A percentile compares a stretch with the other conserved stretches of the same genome.
phyloP scores from a whole-genome alignment of 2,888 invertebrate genomes.

The Macrosoma leucophasiata region DNA sequence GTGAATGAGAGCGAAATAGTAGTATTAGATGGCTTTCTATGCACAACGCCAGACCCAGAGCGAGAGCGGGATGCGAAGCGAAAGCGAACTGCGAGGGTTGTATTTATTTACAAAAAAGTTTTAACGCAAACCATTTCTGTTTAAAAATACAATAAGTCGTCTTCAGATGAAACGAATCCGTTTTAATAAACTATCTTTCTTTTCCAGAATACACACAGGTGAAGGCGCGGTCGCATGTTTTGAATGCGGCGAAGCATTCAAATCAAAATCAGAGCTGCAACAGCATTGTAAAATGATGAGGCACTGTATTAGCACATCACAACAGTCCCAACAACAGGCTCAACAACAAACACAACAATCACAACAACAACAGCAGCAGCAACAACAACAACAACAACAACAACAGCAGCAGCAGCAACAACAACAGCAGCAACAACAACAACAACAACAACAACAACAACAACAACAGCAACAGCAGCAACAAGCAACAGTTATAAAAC shows the following conservation, averaged over 20 bases:
- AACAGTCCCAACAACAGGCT: slow-evolving; percentile 59
- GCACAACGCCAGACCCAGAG: no score
- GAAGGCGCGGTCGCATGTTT: slow-evolving; percentile 84
- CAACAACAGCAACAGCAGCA: slow-evolving; percentile 45
- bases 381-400: slow-evolving; percentile 32
- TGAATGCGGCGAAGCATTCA: slow-evolving; percentile 86
- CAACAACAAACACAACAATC: slow-evolving; percentile 44
- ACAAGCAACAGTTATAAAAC: slow-evolving; percentile 67
- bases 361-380: slow-evolving; percentile 37
- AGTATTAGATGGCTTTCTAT: no score
- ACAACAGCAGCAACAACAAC: slow-evolving; percentile 49
- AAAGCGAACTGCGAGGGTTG: no score
- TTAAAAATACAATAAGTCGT: no score
- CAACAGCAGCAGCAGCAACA: slow-evolving; percentile 50
- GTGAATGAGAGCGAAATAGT: no score
- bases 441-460: slow-evolving; percentile 48
- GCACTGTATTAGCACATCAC: slow-evolving; percentile 47
- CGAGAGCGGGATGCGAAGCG: no score
- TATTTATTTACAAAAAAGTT: no score
- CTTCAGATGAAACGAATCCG: no score
- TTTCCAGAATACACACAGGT: slow-evolving; percentile 80
- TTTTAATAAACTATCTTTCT: no score
- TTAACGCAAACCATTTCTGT: no score
- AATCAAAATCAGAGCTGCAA: slow-evolving; percentile 80
- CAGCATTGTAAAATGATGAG: slow-evolving; percentile 79